phyloP scores from a whole-genome alignment of 2,113 vertebrate genomes.

The Scartelaos histophorus region DNA sequence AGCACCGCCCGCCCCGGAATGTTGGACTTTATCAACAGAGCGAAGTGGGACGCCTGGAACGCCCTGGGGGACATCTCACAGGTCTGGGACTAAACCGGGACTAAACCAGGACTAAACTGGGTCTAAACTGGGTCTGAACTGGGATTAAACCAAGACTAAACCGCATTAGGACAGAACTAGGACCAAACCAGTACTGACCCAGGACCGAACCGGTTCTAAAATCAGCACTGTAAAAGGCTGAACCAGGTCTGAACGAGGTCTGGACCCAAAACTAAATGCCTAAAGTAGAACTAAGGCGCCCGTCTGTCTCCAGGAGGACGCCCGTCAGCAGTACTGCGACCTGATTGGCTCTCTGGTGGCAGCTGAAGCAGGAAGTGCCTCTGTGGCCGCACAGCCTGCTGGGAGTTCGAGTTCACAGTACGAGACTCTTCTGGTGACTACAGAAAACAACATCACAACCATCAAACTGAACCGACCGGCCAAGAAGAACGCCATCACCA shows the following conservation, averaged over 20 bases:
- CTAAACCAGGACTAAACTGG: too few relatives aligned
- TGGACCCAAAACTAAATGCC: background rate
- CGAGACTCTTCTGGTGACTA: slow-evolving; percentile 80
- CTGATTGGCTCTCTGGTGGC: slow-evolving; percentile 79
- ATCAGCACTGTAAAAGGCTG: too few relatives aligned
- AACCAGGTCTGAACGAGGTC: background rate
- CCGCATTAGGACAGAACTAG: too few relatives aligned
- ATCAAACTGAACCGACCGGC: slow-evolving; percentile 88
- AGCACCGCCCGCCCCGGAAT: slow-evolving; percentile 84
- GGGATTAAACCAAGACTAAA: too few relatives aligned
- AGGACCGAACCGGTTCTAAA: background rate
- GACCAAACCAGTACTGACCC: too few relatives aligned
- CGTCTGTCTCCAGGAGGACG: slow-evolving; percentile 78
- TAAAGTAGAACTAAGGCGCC: background rate
- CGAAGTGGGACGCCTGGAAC: slow-evolving; percentile 92
- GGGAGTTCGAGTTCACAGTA: slow-evolving; percentile 48
- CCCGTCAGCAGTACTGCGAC: slow-evolving; percentile 84
- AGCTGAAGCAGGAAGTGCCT: slow-evolving; percentile 59
- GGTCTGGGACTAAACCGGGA: slow-evolving; percentile 63
- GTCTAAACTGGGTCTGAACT: too few relatives aligned
- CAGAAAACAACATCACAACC: slow-evolving; percentile 85
- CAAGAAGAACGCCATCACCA: slow-evolving; percentile 89
- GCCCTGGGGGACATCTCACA: slow-evolving; percentile 83
- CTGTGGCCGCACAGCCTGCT: slow-evolving; percentile 41
- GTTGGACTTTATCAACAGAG: slow-evolving; percentile 90